Percentiles rank a stretch among this genome's conserved stretches.
Evolutionary conservation across 2,888 invertebrate genomes (phyloP).

Genomic region (Nomada fabriciana): DNA sequence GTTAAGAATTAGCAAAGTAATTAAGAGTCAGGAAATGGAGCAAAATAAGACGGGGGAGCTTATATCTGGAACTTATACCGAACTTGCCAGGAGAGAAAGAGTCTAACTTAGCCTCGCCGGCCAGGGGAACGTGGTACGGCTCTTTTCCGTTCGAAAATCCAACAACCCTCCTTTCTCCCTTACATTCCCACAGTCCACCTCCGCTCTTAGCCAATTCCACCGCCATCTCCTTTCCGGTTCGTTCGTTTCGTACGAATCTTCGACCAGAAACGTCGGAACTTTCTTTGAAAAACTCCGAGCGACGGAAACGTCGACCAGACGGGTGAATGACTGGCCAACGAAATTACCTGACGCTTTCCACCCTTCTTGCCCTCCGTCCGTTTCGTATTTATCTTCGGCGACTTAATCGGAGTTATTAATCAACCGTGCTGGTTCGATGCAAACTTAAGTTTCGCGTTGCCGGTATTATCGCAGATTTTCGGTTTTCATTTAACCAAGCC

Average conservation of each 20-base stretch:
- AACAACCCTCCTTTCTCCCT: slow-evolving; percentile 59
- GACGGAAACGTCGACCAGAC: slow-evolving; percentile 54
- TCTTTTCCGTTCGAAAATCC: slow-evolving; percentile 72
- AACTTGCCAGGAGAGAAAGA: slow-evolving; percentile 71
- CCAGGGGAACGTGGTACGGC: slow-evolving; percentile 69
- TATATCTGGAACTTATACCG: slow-evolving; percentile 79
- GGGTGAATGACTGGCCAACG: slow-evolving; percentile 65
- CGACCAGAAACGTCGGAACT: slow-evolving; percentile 59
- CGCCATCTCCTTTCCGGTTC: slow-evolving; percentile 63
- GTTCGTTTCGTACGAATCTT: slow-evolving; percentile 60
- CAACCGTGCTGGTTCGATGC: slow-evolving; percentile 18
- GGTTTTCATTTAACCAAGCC: slow-evolving; percentile 31
- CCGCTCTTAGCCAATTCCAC: slow-evolving; percentile 61
- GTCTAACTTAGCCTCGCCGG: slow-evolving; percentile 62
- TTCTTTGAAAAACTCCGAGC: slow-evolving; percentile 57
- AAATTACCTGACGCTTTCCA: slow-evolving; percentile 58
- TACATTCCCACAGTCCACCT: slow-evolving; percentile 55
- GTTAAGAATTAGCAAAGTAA: slow-evolving; percentile 83
- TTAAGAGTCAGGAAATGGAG: slow-evolving; percentile 82
- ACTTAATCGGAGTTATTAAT: slow-evolving; percentile 45
- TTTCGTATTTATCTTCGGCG: background rate
- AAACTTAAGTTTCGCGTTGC: background rate
- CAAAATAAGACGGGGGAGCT: slow-evolving; percentile 78
- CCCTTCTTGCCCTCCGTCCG: no score
- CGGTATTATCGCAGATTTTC: slow-evolving; percentile 10